Evolutionary conservation across 2,888 invertebrate genomes (phyloP), one percentile per base, ranked within the genome.

Genomic region (Melieria crassipennis): DNA sequence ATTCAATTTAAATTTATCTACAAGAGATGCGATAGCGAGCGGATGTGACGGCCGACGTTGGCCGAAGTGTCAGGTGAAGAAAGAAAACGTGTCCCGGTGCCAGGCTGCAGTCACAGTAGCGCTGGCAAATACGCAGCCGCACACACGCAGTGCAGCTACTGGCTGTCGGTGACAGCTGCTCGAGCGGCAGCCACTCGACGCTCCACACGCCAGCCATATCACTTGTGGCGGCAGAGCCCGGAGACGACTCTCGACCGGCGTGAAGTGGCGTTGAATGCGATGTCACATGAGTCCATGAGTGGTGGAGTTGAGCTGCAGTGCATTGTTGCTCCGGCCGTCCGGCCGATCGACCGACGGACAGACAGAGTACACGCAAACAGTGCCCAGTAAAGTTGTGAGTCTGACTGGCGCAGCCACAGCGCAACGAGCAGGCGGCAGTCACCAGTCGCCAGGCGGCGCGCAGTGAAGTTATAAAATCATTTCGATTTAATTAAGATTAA

Each of bases 401-500:
- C 4, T n/a, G 10, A 47, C 4, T 57, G 42, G 3, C 9, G 48
- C 48, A 48, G 58, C 7, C 5, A 10, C 16, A 16, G 16, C 16
- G 16, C 16, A 16, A 16, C 16, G 9, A 57, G 13, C 16, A 57
- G 13, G 4, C 5, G n/a, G n/a, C n/a, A n/a, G n/a, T n/a, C n/a
- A n/a, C n/a, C n/a, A n/a, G 56, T 48, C 45, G 30, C 56, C 13
- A 43, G 45, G 16, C 48, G 56, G 46, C 48, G 64, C 55, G 48
- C 43, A 66, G 66, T 66, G 66, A 66, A 66, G 65, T 63, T 71
- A 73, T 70, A 73, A 75, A 77, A 76, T 77, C 77, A 75, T 78
- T 78, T 76, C 77, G 76, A 79, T 78, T 78, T 79, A 79, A 79
- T 78, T 79, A 78, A 78, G 78, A 79, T 77, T 77, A 79, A 78